Conservation (phyloP, 1,140 invertebrate species). For the Hyles vespertilio region DNA sequence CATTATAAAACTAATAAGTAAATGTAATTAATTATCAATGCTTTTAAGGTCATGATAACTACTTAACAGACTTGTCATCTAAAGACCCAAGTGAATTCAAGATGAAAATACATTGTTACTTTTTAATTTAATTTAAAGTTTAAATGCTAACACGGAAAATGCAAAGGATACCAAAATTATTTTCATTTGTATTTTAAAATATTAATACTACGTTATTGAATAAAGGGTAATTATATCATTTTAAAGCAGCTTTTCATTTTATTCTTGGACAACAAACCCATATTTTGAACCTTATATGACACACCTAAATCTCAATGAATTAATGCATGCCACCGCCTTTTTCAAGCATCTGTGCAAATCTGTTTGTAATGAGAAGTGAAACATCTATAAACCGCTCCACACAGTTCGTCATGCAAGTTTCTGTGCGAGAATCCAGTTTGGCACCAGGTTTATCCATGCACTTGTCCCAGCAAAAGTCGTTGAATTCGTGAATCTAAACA, state of each 20-base stretch:
- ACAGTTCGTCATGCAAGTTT: constrained; percentile 94
- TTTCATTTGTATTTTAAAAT: not conserved
- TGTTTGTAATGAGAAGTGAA: constrained; percentile 88
- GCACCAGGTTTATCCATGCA: constrained; percentile 92
- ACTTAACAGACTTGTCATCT: too few species aligned
- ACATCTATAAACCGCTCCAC: constrained; percentile 96
- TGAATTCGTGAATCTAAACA: constrained; percentile 91
- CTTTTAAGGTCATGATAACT: too few species aligned
- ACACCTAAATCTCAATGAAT: constrained; percentile 7
- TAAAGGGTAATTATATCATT: too few species aligned
- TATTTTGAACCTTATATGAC: not conserved
- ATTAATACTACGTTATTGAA: not conserved
- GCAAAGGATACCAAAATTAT: not conserved
- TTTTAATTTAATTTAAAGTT: not conserved
- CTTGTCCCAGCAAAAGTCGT: constrained; percentile 96
- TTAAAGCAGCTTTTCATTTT: too few species aligned
- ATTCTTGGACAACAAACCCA: too few species aligned
- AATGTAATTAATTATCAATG: too few species aligned
- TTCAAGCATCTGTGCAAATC: constrained; percentile 88
- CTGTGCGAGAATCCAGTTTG: constrained; percentile 91
- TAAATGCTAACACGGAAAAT: not conserved
- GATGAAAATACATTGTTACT: not conserved
- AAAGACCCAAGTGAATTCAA: too few species aligned
- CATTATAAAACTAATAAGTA: not conserved
- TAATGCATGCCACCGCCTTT: constrained; percentile 77